Conservation (phyloP, 2,113 vertebrate genomes). For the Isurus oxyrinchus region DNA sequence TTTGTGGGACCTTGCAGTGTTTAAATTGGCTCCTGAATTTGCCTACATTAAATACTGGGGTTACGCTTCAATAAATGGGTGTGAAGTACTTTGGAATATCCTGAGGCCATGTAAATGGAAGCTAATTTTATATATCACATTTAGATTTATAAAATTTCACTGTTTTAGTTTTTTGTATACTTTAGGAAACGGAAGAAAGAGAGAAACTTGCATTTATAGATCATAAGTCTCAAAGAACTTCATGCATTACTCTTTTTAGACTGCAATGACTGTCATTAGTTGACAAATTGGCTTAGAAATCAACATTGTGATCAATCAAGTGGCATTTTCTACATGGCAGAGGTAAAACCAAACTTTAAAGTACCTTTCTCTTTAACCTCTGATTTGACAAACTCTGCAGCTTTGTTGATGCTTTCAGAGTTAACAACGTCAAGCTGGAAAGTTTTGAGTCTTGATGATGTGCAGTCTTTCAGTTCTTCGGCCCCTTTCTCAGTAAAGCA, state of each 20-base stretch:
- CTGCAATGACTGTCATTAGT: background rate
- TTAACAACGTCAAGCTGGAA: conserved; percentile 65
- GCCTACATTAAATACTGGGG: background rate
- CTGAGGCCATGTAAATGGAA: background rate
- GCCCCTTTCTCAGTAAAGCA: conserved; percentile 68
- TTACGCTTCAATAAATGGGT: background rate
- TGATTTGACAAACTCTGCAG: conserved; percentile 55
- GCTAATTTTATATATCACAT: background rate
- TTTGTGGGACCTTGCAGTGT: background rate
- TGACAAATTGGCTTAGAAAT: background rate
- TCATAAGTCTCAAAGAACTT: background rate
- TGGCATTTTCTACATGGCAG: background rate
- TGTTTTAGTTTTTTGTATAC: background rate
- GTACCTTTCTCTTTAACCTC: conserved; percentile 66
- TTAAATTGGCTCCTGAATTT: background rate
- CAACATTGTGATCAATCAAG: background rate
- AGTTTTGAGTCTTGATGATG: conserved; percentile 61
- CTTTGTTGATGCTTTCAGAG: conserved; percentile 55
- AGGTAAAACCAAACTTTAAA: conserved; percentile 21
- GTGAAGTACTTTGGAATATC: background rate
- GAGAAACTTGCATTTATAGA: too few relatives aligned
- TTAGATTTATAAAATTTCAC: background rate
- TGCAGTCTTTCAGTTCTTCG: conserved; percentile 49
- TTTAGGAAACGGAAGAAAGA: background rate
- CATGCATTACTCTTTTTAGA: background rate